Evolutionary conservation across 2,113 vertebrate species (phyloP), one percentile per base, ranked within the genome.

Genomic region (Perca fluviatilis): DNA sequence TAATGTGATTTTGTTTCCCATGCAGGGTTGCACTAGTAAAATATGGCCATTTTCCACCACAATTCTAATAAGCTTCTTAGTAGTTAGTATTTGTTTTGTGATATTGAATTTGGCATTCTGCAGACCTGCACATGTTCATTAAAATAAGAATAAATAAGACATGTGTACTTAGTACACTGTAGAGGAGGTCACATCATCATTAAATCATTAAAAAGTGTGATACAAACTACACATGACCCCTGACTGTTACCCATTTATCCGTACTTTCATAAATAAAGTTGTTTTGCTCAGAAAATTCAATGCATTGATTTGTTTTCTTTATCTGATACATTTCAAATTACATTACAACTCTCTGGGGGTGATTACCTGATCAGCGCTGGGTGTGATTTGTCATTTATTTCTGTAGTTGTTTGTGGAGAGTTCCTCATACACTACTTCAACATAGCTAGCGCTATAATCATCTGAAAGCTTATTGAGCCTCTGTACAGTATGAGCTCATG

Each of bases 211-310:
- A 27, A 19, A 53, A 8, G 57, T 56, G 13, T 27, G 46, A 61
- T 1, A 12, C 2, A 23, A 63, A 36, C 30, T 50, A 67, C 18
- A 50, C 5, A 53, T 56, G 19, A 71, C 21, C 57, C 46, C 2
- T 1, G 6, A 70, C n/a, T 46, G 1, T 54, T 23, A 30, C 57
- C 36, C 13, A 21, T 68, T 67, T 12, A 47, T 43, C 36, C 14
- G 2, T 21, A 36, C 18, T 30, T 58, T 66, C 6, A 65, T 25
- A 56, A 89, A 88, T 77, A 85, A 86, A 87, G 47, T 50, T 60
- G 18, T 56, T 0, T 36, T 65, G 50, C 40, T 58, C n/a, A 54
- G 16, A 51, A 61, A 36, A 60, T 50, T 12, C 9, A 2, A 10
- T 57, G 57, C 25, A 62, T 23, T 63, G 14, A 65, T 72, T 79